A percentile compares a stretch with the other conserved stretches of the same genome.
phyloP scores from a whole-genome alignment of 2,113 vertebrate genomes.

The Odobenus rosmarus region DNA sequence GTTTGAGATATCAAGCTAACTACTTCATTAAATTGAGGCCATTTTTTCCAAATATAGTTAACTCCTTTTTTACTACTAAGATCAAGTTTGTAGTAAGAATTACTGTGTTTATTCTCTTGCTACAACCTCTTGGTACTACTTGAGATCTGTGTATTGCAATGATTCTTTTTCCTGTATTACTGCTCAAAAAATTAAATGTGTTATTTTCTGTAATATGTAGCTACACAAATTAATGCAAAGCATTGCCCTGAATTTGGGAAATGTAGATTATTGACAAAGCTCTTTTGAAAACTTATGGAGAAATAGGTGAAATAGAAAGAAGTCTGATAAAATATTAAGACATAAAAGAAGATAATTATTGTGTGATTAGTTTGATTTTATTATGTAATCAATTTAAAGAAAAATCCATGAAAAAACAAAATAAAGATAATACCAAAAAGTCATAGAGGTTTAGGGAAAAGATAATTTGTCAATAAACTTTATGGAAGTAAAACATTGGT shows the following conservation, averaged over 20 bases:
- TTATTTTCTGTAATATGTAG: neutral
- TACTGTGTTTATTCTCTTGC: neutral
- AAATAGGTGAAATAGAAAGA: neutral
- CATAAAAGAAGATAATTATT: neutral
- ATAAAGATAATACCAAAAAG: constrained; percentile 7
- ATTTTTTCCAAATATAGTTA: neutral
- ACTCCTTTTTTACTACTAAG: neutral
- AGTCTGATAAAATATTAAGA: neutral
- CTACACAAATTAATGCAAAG: neutral
- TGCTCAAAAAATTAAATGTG: neutral
- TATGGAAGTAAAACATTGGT: neutral
- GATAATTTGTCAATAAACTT: neutral
- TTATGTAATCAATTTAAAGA: neutral
- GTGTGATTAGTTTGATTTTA: neutral
- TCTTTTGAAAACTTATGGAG: neutral
- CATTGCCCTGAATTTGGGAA: neutral
- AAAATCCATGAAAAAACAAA: neutral
- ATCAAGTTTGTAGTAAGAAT: neutral
- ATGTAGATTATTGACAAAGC: neutral
- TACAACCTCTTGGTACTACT: neutral
- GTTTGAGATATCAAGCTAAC: neutral
- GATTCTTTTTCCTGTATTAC: neutral
- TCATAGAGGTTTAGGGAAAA: neutral
- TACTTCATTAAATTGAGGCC: neutral
- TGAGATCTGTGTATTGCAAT: neutral